These are phyloP conservation scores for Daphoenositta chrysoptera DNA, from an alignment of 2,113 vertebrate genomes.

Conservation along the genomic window DNA sequence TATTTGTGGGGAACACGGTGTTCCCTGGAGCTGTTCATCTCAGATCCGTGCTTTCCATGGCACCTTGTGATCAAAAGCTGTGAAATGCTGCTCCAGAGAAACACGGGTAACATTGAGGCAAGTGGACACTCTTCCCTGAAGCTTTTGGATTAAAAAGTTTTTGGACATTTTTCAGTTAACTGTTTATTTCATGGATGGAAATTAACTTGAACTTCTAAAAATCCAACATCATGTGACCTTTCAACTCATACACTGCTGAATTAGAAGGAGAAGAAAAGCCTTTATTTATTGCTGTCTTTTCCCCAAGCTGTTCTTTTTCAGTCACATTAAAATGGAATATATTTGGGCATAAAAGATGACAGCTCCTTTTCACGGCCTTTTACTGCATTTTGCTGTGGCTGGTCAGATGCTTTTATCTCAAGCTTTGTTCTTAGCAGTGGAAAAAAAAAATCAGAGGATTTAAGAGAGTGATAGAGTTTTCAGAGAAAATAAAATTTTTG, in stretches of 20 bases:
- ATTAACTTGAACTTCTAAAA: neutral
- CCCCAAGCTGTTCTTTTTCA: neutral
- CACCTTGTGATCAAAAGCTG: neutral
- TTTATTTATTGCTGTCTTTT: neutral
- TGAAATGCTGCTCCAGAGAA: neutral
- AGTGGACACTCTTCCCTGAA: neutral
- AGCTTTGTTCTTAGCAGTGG: neutral
- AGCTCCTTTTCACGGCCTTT: constrained; percentile 12
- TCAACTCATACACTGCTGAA: neutral
- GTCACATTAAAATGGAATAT: neutral
- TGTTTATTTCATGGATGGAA: neutral
- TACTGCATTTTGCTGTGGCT: constrained; percentile 1
- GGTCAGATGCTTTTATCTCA: constrained; percentile 30
- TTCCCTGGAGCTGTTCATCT: neutral
- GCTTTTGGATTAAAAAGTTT: neutral
- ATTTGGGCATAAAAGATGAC: constrained; percentile 18
- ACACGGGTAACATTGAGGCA: rapidly evolving
- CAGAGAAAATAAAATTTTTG: neutral
- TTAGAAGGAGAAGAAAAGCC: neutral
- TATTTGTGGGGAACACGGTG: neutral
- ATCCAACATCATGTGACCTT: neutral
- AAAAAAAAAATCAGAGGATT: neutral
- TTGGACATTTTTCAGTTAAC: neutral
- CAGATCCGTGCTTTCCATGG: rapidly evolving
- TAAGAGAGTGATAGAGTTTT: neutral